Base-by-base conservation (phyloP, 2,113 vertebrate genomes). In the Clarias macrocephalus region DNA sequence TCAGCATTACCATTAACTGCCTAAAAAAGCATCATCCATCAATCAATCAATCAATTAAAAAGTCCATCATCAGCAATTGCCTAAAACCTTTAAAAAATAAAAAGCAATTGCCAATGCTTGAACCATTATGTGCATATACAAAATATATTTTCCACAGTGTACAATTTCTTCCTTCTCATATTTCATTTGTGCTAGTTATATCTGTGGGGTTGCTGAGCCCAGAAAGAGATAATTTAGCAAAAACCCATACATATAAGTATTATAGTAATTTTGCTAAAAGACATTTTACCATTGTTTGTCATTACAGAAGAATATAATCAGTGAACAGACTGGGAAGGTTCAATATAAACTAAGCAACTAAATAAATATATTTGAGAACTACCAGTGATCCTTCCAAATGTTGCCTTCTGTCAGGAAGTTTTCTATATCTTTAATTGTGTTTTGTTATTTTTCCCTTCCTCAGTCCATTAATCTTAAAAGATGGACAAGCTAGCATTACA, bases 401-500 rank as follows among this genome's bases (percentile, higher is more conserved):
- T 9, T 15, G 42, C 25, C 8, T 37, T 73, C 83, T 56, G 25
- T 37, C 5, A 19, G 21, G n/a, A 18, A n/a, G 54, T 52, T 92
- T 75, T 90, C 73, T 87, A 85, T 65, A 62, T 84, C 76, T 77
- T 88, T 90, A 94, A 93, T 94, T 92, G 92, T 91, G 89, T 92
- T 91, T 88, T 91, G 93, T 94, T 94, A 95, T 95, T 94, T 94
- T 84, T 25, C 88, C 90, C 85, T 66, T 91, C 91, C 93, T 91
- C 91, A 91, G 93, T 89, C 91, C 92, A 92, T 94, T 94, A 93
- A 93, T 95, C 92, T 90, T 92, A 70, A 87, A 93, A 89, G 91
- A 87, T 89, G 89, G 94, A 94, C 93, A 94, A 93, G 92, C 93
- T 91, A 91, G 92, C 93, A 93, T 93, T 93, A 93, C 88, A 92